phyloP scores from a whole-genome alignment of 2,888 invertebrate genomes.

The Thymelicus acteon region DNA sequence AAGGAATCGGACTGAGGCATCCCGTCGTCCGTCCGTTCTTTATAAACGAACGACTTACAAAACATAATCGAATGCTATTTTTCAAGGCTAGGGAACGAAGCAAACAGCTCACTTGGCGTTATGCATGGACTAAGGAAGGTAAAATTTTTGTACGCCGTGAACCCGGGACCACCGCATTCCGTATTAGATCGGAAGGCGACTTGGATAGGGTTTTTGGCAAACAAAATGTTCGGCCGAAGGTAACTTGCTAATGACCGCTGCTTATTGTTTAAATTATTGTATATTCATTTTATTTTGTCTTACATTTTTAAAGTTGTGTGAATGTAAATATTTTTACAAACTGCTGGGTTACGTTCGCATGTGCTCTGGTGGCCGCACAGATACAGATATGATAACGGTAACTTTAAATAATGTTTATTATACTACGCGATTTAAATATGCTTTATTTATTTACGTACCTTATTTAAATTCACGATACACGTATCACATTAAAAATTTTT shows the following conservation, averaged over 20 bases:
- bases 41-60: conserved; percentile 10
- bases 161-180: neutral
- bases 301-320: too few species aligned
- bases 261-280: too few species aligned
- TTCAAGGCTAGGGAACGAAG: conserved; percentile 3
- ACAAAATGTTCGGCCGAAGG: neutral
- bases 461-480: too few species aligned
- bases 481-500: too few species aligned
- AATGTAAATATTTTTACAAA: too few species aligned
- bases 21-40: neutral
- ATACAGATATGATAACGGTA: neutral
- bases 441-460: too few species aligned
- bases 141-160: conserved; percentile 18
- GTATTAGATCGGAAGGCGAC: neutral
- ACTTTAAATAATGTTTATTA: too few species aligned
- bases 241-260: too few species aligned
- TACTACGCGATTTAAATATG: too few species aligned
- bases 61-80: neutral
- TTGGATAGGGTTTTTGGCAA: conserved; percentile 20
- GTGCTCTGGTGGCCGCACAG: neutral
- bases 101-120: neutral
- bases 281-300: too few species aligned
- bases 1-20: conserved; percentile 10
- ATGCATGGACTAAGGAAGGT: conserved; percentile 9
- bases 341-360: too few species aligned